Conservation (phyloP, 2,113 vertebrate genomes). For the Antigone vipio region DNA sequence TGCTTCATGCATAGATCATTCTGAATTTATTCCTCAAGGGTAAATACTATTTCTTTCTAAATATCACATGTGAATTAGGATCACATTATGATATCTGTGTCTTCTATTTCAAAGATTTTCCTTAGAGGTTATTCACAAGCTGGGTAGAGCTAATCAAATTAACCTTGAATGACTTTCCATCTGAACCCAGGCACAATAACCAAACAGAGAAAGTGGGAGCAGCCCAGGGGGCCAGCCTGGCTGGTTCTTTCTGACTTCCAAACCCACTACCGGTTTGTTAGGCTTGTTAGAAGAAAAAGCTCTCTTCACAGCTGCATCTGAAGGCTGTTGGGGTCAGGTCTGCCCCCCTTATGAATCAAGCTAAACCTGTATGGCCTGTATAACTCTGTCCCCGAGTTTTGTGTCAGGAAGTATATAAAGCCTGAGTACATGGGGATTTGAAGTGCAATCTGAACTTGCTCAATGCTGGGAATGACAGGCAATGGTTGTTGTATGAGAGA, state of each 20-base stretch:
- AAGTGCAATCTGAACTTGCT: not conserved
- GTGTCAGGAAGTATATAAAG: not conserved
- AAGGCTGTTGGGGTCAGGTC: not conserved
- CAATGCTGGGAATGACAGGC: not conserved
- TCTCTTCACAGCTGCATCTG: not conserved
- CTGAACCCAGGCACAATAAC: not conserved
- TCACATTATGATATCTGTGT: not conserved
- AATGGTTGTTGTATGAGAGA: accelerated
- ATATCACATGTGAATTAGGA: not conserved
- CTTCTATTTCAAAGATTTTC: not conserved
- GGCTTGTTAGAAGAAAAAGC: not conserved
- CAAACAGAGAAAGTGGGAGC: not conserved
- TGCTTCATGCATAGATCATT: not conserved
- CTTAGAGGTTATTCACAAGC: not conserved
- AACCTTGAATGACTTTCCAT: not conserved
- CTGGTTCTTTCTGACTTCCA: not conserved
- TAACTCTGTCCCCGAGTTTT: not conserved
- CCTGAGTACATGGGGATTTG: not conserved
- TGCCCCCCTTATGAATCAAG: not conserved
- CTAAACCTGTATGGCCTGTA: not conserved
- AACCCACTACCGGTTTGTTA: not conserved
- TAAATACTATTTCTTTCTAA: not conserved
- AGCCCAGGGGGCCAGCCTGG: not conserved
- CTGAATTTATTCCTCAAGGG: not conserved
- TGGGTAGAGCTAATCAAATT: not conserved